A percentile compares a stretch with the other conserved stretches of the same genome.
Conservation (phyloP, 2,888 invertebrate species). For the Chymomyza caudatula region DNA sequence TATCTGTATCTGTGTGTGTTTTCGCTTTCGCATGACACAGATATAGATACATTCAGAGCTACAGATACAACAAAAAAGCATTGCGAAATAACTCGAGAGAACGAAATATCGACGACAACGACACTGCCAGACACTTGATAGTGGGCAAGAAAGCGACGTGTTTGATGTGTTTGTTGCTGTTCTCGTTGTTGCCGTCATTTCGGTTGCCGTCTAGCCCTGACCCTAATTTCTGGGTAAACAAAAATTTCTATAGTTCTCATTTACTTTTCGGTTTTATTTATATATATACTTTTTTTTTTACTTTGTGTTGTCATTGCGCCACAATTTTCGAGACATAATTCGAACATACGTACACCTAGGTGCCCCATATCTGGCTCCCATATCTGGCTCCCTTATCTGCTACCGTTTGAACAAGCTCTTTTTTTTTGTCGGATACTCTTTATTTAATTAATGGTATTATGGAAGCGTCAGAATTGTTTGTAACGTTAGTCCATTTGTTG, state of each 20-base stretch:
- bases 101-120: neutral
- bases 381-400: slow-evolving; percentile 49
- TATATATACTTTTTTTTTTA: slow-evolving; percentile 15
- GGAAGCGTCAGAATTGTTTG: neutral
- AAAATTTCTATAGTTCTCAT: slow-evolving; percentile 34
- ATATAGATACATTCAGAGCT: slow-evolving; percentile 36
- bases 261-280: slow-evolving; percentile 5
- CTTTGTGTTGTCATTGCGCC: slow-evolving; percentile 38
- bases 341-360: neutral
- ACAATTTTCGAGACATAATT: neutral
- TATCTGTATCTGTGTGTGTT: slow-evolving; percentile 33
- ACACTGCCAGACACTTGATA: slow-evolving; percentile 30
- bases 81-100: neutral
- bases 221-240: slow-evolving; percentile 65
- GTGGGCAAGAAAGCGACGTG: slow-evolving; percentile 30
- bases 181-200: slow-evolving; percentile 21
- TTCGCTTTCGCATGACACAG: slow-evolving; percentile 68
- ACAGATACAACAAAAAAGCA: slow-evolving; percentile 9
- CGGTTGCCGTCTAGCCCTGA: slow-evolving; percentile 54
- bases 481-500: neutral
- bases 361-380: slow-evolving; percentile 39
- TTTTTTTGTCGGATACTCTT: neutral
- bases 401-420: neutral
- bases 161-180: slow-evolving; percentile 14
- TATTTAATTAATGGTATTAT: neutral